Conservation (phyloP, 2,113 vertebrate genomes). For the Polyodon spathula region DNA sequence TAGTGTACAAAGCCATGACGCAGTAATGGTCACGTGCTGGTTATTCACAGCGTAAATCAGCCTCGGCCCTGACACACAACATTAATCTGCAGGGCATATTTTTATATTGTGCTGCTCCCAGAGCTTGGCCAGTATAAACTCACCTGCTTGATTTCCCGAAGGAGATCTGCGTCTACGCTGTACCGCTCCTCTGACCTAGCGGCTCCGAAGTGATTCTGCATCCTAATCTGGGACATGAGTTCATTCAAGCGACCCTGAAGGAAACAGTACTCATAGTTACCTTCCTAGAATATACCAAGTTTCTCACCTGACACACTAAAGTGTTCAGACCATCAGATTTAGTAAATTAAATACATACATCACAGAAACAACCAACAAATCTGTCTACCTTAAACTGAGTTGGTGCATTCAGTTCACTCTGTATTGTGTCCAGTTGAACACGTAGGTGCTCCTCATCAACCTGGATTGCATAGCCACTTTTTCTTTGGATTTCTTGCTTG, state of each 20-base stretch:
- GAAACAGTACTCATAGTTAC: not conserved
- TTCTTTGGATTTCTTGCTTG: conserved; percentile 94
- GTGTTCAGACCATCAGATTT: too few relatives aligned
- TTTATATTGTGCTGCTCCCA: too few relatives aligned
- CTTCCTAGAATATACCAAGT: too few relatives aligned
- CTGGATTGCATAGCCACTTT: conserved; percentile 92
- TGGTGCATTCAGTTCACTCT: conserved; percentile 90
- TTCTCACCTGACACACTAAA: too few relatives aligned
- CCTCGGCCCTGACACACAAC: too few relatives aligned
- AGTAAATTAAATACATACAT: not conserved
- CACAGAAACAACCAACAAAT: too few relatives aligned
- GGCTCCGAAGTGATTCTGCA: conserved; percentile 95
- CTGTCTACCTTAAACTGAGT: conserved; percentile 87
- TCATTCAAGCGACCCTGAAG: conserved; percentile 90
- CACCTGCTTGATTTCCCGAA: conserved; percentile 90
- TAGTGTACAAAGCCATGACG: too few relatives aligned
- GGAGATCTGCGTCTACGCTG: conserved; percentile 79
- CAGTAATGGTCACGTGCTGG: too few relatives aligned
- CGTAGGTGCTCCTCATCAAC: conserved; percentile 94
- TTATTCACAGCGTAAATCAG: too few relatives aligned
- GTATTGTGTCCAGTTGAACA: conserved; percentile 90
- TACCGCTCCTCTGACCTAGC: conserved; percentile 88
- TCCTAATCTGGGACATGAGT: conserved; percentile 95
- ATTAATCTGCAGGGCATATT: too few relatives aligned
- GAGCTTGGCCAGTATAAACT: too few relatives aligned